These are phyloP conservation scores for Ophonus ardosiacus DNA, from an alignment of 2,888 invertebrate species.

Conservation along the genomic window DNA sequence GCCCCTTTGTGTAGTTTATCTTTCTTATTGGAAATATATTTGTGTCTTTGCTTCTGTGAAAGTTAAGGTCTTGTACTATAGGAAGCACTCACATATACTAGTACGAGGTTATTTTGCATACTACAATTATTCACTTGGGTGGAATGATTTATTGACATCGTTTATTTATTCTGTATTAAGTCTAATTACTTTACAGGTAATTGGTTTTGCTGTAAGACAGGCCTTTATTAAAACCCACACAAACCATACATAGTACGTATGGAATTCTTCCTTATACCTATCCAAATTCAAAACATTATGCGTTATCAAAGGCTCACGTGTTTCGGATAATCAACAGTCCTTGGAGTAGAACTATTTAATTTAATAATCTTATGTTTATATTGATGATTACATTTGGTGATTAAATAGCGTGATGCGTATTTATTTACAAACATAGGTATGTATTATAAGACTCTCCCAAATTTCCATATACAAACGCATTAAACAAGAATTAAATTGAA, in stretches of 20 bases:
- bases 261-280: not conserved
- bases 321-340: too few species aligned
- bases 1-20: too few species aligned
- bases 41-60: not conserved
- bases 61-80: not conserved
- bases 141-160: conserved; percentile 58
- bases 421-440: too few species aligned
- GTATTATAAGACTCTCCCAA: too few species aligned
- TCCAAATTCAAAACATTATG: not conserved
- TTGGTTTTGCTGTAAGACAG: conserved; percentile 54
- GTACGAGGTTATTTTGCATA: not conserved
- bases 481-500: too few species aligned
- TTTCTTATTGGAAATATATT: too few species aligned
- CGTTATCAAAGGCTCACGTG: not conserved
- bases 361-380: too few species aligned
- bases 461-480: too few species aligned
- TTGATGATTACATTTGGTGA: too few species aligned
- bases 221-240: conserved; percentile 24
- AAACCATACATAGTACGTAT: not conserved
- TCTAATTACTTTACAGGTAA: conserved; percentile 60
- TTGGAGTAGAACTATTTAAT: too few species aligned
- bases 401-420: too few species aligned
- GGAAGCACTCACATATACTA: not conserved
- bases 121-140: conserved; percentile 59
- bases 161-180: conserved; percentile 64